Evolutionary conservation across 2,888 invertebrate genomes (phyloP), one percentile per base, ranked within the genome.

Genomic region (Leucania comma): DNA sequence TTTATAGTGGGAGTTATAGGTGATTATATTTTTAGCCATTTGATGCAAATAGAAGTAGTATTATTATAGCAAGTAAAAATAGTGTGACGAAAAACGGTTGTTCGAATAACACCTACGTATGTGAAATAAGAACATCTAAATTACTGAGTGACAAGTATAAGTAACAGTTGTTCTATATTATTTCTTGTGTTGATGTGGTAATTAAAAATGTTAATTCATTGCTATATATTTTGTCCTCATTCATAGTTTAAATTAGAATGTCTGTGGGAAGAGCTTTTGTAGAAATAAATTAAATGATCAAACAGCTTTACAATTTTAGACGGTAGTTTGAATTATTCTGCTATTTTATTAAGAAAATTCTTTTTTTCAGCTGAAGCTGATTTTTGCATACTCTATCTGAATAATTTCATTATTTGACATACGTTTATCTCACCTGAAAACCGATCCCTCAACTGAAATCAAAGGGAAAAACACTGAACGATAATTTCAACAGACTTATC

Each of bases 171-270:
- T 56, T 24, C 22, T 4, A 38, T 53, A 68, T 78, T 68, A 20
- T 68, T 68, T 63, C 17, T 46, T 51, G 46, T 66, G n/a, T 60
- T 71, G n/a, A 66, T 66, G 42, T 57, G 29, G 22, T 67, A 81
- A 81, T 81, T 78, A 79, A 68, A 72, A 79, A 56, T 56, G 60
- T 42, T 42, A 67, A 62, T 68, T 66, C 35, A 60, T 66, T 62
- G 32, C 24, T 46, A 57, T 67, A 29, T 58, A 58, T 57, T 48
- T 61, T 46, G 26, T 50, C 10, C 20, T 68, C 59, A 51, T 48
- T 75, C 26, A 60, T 56, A 26, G 51, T 60, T 60, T 50, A 54
- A 80, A 80, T 68, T 48, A 62, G 53, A 67, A 54, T 17, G 5
- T 24, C 9, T 10, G 75, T 75, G 50, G 67, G 57, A 54, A 24